Base-by-base conservation (phyloP, 92 coral and sea anemone species). In the Epizoanthus illoricatus region DNA sequence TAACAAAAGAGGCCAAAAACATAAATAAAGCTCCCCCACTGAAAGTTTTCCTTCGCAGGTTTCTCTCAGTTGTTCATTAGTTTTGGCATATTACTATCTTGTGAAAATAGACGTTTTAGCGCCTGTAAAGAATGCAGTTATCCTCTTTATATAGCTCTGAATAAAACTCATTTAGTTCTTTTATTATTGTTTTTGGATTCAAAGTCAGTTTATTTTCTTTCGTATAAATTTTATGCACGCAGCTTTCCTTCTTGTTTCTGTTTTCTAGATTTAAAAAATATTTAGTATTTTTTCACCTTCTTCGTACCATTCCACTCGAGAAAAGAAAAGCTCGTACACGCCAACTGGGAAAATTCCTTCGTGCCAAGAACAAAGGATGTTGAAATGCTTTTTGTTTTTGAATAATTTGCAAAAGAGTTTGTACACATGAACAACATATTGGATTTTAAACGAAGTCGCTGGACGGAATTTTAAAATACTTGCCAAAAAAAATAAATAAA, bases 31-130 rank as follows among this genome's bases (percentile, higher is more conserved):
- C 12, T 49, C 65, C 67, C 9, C 24, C 68, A 64, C 60, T 36
- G 45, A 45, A 39, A 76, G 66, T 67, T 64, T 65, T 60, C 87
- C 84, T 69, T 84, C 78, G 54, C 87, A 67, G 12, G 40, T 64
- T 24, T 15, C 43, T 33, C 52, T 79, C 66, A 60, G 21, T 43
- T 84, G 59, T 39, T 84, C 83, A 74, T 59, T 64, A 63, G 21
- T 66, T 61, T 84, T 84, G 74, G 83, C 12, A 84, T 76, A 42
- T 66, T 56, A 28, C 41, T 39, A 45, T 55, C 24, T 11, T 64
- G 42, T 39, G 49, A 21, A 58, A 84, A 64, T 24, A 75, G 13
- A 74, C 13, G 24, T 40, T 42, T 10, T 64, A 45, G 61, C 67
- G 15, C 58, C 57, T 55, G 62, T 23, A 42, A 21, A n/a, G 62